phyloP scores from a whole-genome alignment of 2,888 invertebrate species.

The Drosophila differens region DNA sequence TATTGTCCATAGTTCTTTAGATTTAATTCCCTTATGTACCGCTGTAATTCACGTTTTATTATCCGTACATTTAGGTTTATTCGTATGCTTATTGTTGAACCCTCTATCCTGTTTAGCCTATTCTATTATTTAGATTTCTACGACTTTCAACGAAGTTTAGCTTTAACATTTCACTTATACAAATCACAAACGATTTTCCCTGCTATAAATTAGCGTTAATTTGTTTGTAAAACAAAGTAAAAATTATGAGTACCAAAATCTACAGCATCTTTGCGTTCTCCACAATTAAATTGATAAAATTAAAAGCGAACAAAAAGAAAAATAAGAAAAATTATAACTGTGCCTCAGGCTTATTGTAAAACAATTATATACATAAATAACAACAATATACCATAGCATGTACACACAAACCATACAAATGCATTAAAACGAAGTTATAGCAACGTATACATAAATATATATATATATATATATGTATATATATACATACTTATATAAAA shows the following conservation, averaged over 20 bases:
- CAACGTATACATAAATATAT: conserved; percentile 56
- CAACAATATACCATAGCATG: conserved; percentile 41
- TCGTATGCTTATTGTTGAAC: conserved; percentile 21
- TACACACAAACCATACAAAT: conserved; percentile 51
- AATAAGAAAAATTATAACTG: conserved; percentile 57
- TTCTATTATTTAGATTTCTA: conserved; percentile 37
- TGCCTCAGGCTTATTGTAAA: conserved; percentile 84
- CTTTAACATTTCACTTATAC: conserved; percentile 46
- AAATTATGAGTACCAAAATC: conserved; percentile 32
- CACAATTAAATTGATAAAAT: conserved; percentile 28
- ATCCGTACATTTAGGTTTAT: conserved; percentile 47
- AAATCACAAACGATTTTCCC: conserved; percentile 11
- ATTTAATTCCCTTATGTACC: conserved; percentile 26
- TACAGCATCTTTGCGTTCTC: conserved; percentile 29
- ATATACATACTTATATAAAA: conserved; percentile 63
- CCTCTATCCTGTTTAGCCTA: conserved; percentile 21
- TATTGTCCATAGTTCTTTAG: conserved; percentile 46
- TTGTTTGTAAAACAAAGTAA: conserved; percentile 77
- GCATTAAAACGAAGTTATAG: conserved; percentile 39
- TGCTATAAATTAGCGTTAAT: conserved; percentile 47
- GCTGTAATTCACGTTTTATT: conserved; percentile 33
- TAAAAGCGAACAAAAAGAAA: conserved; percentile 28
- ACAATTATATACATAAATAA: conserved; percentile 68
- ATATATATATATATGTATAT: conserved; percentile 51
- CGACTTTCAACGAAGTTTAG: conserved; percentile 50